A percentile compares a stretch with the other conserved stretches of the same genome.
Evolutionary conservation across 2,797 vertebrate species (phyloP).

Genomic region (Pseudochromis fuscus): DNA sequence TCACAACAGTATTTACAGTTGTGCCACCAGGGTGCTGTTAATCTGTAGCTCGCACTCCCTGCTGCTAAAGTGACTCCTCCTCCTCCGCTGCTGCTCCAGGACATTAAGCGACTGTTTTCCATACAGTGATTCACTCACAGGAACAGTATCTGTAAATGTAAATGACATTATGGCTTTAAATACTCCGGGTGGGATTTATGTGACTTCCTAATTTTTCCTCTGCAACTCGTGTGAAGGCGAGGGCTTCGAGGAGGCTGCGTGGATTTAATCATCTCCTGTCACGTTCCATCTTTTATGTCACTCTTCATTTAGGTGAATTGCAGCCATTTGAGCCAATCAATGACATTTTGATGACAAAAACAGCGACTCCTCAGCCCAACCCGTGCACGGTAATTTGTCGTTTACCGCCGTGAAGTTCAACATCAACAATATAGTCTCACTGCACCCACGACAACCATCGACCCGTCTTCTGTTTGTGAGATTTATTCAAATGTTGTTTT

Average conservation of each 20-base stretch:
- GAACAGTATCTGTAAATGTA: slow-evolving; percentile 32
- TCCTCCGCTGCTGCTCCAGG: slow-evolving; percentile 22
- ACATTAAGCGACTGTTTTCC: slow-evolving; percentile 43
- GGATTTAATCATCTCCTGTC: slow-evolving; percentile 59
- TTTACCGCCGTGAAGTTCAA: slow-evolving; percentile 66
- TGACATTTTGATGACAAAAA: slow-evolving; percentile 73
- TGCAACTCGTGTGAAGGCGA: not conserved
- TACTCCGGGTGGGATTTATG: slow-evolving; percentile 8
- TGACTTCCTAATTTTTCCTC: slow-evolving; percentile 8
- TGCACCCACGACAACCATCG: slow-evolving; percentile 35
- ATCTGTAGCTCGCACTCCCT: slow-evolving; percentile 34
- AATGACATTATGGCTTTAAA: slow-evolving; percentile 37
- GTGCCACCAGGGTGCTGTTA: slow-evolving; percentile 35
- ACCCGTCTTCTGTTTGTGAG: slow-evolving; percentile 55
- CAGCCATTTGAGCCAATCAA: slow-evolving; percentile 69
- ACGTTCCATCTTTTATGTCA: slow-evolving; percentile 56
- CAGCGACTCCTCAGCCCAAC: slow-evolving; percentile 54
- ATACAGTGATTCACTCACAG: slow-evolving; percentile 23
- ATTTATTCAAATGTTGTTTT: slow-evolving; percentile 69
- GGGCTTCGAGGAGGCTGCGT: slow-evolving; percentile 45
- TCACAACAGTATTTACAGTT: slow-evolving; percentile 49
- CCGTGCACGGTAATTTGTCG: slow-evolving; percentile 62
- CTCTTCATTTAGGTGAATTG: slow-evolving; percentile 69
- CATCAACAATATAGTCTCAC: slow-evolving; percentile 53
- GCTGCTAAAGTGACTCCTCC: slow-evolving; percentile 32